A percentile compares a stretch with the other conserved stretches of the same genome.
phyloP scores from a whole-genome alignment of 30 jellyfish, hydroid and myxozoan genomes.

The Chrysaora quinquecirrha region DNA sequence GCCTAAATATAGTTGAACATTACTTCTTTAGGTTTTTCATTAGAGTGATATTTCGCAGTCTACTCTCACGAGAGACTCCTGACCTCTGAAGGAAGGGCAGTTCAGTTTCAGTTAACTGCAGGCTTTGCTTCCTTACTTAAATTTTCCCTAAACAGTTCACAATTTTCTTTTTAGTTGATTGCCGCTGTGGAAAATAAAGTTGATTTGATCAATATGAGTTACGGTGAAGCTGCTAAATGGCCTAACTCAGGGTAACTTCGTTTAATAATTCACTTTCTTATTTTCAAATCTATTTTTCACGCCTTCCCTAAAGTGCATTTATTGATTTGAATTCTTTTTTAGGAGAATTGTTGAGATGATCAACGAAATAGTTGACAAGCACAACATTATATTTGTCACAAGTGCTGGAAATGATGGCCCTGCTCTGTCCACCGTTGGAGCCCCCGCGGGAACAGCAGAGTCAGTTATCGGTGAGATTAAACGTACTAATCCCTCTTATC shows the following conservation, averaged over 20 bases:
- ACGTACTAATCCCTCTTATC: too few species aligned
- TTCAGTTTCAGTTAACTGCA: too few species aligned
- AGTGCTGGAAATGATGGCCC: conserved; percentile 99
- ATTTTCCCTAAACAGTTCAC: too few species aligned
- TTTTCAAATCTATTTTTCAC: background rate
- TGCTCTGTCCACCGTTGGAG: conserved; percentile 91
- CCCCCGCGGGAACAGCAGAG: conserved; percentile 89
- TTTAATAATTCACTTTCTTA: background rate
- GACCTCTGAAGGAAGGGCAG: too few species aligned
- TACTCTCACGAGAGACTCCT: too few species aligned
- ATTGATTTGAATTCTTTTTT: background rate
- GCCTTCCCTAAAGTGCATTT: background rate
- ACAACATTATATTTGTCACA: conserved; percentile 80
- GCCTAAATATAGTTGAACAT: too few species aligned
- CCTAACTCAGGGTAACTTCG: conserved; percentile 83
- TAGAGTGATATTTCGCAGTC: too few species aligned
- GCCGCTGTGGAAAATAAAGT: conserved; percentile 88
- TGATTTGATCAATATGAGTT: conserved; percentile 94
- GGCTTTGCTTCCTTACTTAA: too few species aligned
- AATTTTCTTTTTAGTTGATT: conserved; percentile 65
- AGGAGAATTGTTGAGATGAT: conserved; percentile 22
- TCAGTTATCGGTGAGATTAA: conserved; percentile 72
- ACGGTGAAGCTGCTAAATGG: conserved; percentile 98
- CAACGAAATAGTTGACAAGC: conserved; percentile 64
- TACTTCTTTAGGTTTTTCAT: too few species aligned